Evolutionary conservation across 2,113 vertebrate species (phyloP), one percentile per base, ranked within the genome.

Genomic region (Rhinopomastus cyanomelas): DNA sequence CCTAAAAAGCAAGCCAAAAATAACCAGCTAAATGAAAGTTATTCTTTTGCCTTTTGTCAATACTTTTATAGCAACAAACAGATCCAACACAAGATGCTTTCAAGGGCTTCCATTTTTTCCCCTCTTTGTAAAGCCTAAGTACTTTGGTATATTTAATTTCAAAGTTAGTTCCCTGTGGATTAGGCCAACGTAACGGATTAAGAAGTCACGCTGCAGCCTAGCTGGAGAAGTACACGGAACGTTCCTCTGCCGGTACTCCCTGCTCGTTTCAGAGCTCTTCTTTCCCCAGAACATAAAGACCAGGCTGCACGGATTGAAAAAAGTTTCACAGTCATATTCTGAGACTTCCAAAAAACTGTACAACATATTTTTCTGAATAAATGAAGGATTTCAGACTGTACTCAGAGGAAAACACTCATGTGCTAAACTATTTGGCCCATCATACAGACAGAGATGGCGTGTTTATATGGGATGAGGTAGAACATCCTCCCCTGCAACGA

Each of bases 41-140:
- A 93, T 95, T 96, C 78, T 92, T 94, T 71, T 62, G 90, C 69
- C 61, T 94, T 96, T 81, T 90, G 92, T 91, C 95, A 96, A 87
- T 96, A 94, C 95, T 96, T 95, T 95, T 86, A 84, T 29, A 94
- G 73, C 0, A 11, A 92, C 88, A 89, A 94, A 96, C 39, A 90
- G 78, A 95, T 96, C 87, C 94, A 96, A 96, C 52, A 44, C 25
- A 57, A 87, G 81, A 73, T 92, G 81, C 60, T 89, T 90, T 65
- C 81, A 56, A 85, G 60, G 71, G 64, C 16, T 93, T 87, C 89
- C 68, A 68, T 53, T 74, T 60, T 73, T 73, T 69, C 52, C 53
- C 60, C 62, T 69, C 59, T 85, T 73, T 42, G 74, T 82, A 95
- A 93, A 94, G 83, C 75, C 78, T 89, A 94, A 94, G 83, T 90